Percentiles rank a stretch among this genome's conserved stretches.
Evolutionary conservation across 2,113 vertebrate genomes (phyloP).

Genomic region (Hiodon tergisus): DNA sequence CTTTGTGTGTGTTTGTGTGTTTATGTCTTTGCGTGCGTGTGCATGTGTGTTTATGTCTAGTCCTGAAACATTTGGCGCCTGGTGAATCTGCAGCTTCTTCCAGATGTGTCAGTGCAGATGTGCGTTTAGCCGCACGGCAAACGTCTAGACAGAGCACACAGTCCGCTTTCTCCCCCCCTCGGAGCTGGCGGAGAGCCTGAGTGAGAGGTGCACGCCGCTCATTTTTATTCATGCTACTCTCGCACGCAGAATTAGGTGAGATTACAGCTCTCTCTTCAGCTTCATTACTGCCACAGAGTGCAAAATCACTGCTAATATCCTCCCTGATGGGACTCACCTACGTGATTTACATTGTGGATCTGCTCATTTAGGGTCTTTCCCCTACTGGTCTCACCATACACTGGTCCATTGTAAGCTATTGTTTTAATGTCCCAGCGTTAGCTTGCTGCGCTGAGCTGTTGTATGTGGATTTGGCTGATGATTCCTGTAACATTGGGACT

Average conservation of each 20-base stretch:
- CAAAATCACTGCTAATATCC: not conserved
- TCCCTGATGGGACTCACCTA: slow-evolving; percentile 3
- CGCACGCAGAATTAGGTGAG: not conserved
- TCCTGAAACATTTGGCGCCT: not conserved
- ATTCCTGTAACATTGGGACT: too few relatives aligned
- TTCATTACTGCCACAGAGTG: slow-evolving; percentile 4
- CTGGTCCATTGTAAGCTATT: too few relatives aligned
- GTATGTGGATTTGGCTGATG: too few relatives aligned
- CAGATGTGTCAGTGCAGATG: not conserved
- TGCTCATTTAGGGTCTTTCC: too few relatives aligned
- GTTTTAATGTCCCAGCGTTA: too few relatives aligned
- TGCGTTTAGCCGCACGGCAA: not conserved
- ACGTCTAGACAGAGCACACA: slow-evolving; percentile 1
- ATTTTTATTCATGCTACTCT: slow-evolving; percentile 7
- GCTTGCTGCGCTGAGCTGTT: too few relatives aligned
- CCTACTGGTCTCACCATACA: too few relatives aligned
- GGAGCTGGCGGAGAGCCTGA: not conserved
- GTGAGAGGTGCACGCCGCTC: not conserved
- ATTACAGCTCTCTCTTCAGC: slow-evolving; percentile 5
- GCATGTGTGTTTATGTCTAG: not conserved
- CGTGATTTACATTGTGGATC: too few relatives aligned
- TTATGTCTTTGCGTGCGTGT: not conserved
- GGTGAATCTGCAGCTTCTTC: not conserved
- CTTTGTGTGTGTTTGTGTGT: not conserved
- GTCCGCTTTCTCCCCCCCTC: not conserved